phyloP scores from a whole-genome alignment of 1,140 invertebrate species.

The Trichomalopsis sarcophagae region DNA sequence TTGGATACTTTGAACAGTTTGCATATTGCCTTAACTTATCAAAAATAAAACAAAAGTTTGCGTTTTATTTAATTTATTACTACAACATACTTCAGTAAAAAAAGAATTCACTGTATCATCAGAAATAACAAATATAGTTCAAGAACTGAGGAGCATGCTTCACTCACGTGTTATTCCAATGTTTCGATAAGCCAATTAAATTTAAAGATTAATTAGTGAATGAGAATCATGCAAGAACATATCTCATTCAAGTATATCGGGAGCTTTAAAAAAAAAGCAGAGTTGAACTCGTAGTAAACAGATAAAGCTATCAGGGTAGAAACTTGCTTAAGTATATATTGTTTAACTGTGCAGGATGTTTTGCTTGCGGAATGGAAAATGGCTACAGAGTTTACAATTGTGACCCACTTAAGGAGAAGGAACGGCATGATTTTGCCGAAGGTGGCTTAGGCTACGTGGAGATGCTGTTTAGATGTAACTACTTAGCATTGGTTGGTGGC shows the following conservation, averaged over 20 bases:
- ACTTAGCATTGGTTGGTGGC: constrained; percentile 96
- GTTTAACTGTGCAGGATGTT: constrained; percentile 85
- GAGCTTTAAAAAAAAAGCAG: constrained; percentile 2
- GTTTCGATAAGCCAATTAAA: constrained; percentile 39
- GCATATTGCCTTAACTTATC: not conserved
- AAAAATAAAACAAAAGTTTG: not conserved
- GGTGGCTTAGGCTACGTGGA: constrained; percentile 96
- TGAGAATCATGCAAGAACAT: constrained; percentile 10
- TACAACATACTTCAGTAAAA: not conserved
- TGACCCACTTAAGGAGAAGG: constrained; percentile 97
- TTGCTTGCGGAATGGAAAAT: constrained; percentile 97
- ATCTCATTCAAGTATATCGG: constrained; percentile 33
- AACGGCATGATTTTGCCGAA: constrained; percentile 91
- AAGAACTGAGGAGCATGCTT: constrained; percentile 15
- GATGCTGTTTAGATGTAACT: constrained; percentile 98
- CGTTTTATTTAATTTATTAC: not conserved
- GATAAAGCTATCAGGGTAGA: constrained; percentile 52
- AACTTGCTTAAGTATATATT: constrained; percentile 48
- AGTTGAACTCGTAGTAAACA: constrained; percentile 40
- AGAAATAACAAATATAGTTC: not conserved
- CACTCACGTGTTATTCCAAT: constrained; percentile 13
- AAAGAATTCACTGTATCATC: not conserved
- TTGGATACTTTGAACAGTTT: not conserved
- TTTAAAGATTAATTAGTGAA: constrained; percentile 41
- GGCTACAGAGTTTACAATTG: constrained; percentile 98